A percentile compares a stretch with the other conserved stretches of the same genome.
Evolutionary conservation across 2,113 vertebrate species (phyloP).

Genomic region (Australoheros scitulus): DNA sequence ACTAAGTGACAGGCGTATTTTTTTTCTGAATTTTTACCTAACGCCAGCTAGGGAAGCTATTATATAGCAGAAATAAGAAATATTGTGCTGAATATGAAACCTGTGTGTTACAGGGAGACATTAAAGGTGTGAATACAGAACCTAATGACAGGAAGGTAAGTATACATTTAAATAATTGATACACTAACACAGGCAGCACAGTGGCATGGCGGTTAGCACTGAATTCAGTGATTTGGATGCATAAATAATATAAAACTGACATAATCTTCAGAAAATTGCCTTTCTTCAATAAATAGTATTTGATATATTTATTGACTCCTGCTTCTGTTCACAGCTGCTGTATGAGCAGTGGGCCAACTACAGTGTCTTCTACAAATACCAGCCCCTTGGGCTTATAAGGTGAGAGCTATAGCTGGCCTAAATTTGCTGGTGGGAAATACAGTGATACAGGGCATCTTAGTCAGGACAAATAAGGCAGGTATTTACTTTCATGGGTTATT

Average conservation of each 20-base stretch:
- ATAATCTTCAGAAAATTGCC: background rate
- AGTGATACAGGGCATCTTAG: background rate
- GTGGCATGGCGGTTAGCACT: too few species aligned
- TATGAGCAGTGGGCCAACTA: slow-evolving; percentile 97
- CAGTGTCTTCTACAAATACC: slow-evolving; percentile 95
- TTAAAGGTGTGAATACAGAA: slow-evolving; percentile 80
- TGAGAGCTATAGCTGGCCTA: slow-evolving; percentile 61
- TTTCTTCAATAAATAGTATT: background rate
- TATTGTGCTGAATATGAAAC: accelerated
- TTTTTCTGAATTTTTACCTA: background rate
- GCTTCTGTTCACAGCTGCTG: slow-evolving; percentile 83
- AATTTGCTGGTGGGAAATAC: background rate
- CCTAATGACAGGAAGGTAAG: slow-evolving; percentile 94
- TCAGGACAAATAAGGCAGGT: too few species aligned
- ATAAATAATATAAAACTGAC: background rate
- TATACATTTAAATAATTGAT: background rate
- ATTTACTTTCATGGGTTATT: too few species aligned
- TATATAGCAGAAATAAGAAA: background rate
- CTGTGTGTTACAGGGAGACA: slow-evolving; percentile 86
- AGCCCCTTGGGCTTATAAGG: slow-evolving; percentile 95
- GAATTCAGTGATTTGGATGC: too few species aligned
- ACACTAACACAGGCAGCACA: background rate
- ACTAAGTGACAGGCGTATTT: background rate
- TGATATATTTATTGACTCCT: background rate
- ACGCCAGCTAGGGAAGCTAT: background rate